Conservation (phyloP, 2,888 invertebrate species). For the Pheosia gnoma region DNA sequence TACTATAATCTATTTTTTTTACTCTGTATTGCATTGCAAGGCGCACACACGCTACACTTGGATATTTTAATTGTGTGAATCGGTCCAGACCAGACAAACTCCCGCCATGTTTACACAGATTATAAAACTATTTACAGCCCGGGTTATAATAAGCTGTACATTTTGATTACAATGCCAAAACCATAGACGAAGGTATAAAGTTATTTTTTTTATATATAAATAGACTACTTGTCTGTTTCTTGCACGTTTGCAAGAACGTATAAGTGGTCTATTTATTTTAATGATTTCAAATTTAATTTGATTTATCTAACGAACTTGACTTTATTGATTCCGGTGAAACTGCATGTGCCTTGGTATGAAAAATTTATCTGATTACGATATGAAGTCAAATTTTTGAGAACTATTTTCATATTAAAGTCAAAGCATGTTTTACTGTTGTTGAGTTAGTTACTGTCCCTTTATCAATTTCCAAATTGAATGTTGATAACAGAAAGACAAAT, state of each 20-base stretch:
- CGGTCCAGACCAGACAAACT: too few relatives aligned
- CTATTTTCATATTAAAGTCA: not conserved
- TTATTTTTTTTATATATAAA: constrained; percentile 19
- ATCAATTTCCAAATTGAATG: constrained; percentile 28
- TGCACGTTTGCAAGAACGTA: constrained; percentile 37
- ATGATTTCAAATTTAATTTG: constrained; percentile 20
- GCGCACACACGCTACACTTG: too few relatives aligned
- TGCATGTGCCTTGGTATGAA: constrained; percentile 11
- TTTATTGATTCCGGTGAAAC: constrained; percentile 8
- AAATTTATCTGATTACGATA: not conserved
- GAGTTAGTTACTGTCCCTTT: constrained; percentile 19
- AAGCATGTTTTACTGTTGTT: constrained; percentile 4
- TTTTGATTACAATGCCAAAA: too few relatives aligned
- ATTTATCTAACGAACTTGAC: not conserved
- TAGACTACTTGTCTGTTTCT: constrained; percentile 35
- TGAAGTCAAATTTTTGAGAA: too few relatives aligned
- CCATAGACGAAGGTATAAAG: not conserved
- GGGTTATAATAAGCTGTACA: too few relatives aligned
- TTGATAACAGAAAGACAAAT: constrained; percentile 30
- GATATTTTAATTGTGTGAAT: too few relatives aligned
- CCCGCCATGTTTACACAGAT: too few relatives aligned
- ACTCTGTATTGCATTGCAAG: too few relatives aligned
- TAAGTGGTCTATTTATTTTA: constrained; percentile 41
- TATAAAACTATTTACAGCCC: too few relatives aligned
- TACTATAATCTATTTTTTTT: too few relatives aligned